phyloP scores from a whole-genome alignment of 2,888 invertebrate species.

The Aleiodes alternator region DNA sequence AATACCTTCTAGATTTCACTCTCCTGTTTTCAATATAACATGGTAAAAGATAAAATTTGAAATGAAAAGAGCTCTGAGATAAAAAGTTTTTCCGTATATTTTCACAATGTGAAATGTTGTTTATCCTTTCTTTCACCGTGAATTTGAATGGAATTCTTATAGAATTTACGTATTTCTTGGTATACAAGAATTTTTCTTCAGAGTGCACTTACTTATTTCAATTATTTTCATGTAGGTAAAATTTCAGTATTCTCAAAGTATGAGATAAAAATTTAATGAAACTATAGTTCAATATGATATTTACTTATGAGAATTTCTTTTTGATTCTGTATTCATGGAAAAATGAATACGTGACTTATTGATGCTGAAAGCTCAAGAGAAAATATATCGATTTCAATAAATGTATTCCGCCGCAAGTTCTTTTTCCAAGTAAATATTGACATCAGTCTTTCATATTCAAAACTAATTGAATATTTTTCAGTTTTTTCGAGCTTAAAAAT shows the following conservation, averaged over 20 bases:
- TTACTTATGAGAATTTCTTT: too few species aligned
- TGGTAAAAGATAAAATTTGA: too few species aligned
- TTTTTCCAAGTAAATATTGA: neutral
- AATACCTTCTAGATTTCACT: neutral
- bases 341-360: too few species aligned
- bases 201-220: constrained; percentile 12
- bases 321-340: too few species aligned
- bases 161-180: neutral
- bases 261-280: neutral
- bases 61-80: neutral
- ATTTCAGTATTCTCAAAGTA: neutral
- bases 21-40: neutral
- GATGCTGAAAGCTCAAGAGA: neutral
- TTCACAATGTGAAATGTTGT: neutral
- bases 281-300: too few species aligned
- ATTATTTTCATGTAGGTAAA: neutral
- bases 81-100: constrained; percentile 20
- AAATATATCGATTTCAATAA: neutral
- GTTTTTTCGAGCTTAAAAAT: neutral
- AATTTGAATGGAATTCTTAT: constrained; percentile 6
- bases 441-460: too few species aligned
- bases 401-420: neutral
- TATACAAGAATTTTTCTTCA: constrained; percentile 9
- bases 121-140: neutral
- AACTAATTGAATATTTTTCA: too few species aligned